Conservation (phyloP, 2,888 invertebrate genomes). For the Cephus rjabovi region DNA sequence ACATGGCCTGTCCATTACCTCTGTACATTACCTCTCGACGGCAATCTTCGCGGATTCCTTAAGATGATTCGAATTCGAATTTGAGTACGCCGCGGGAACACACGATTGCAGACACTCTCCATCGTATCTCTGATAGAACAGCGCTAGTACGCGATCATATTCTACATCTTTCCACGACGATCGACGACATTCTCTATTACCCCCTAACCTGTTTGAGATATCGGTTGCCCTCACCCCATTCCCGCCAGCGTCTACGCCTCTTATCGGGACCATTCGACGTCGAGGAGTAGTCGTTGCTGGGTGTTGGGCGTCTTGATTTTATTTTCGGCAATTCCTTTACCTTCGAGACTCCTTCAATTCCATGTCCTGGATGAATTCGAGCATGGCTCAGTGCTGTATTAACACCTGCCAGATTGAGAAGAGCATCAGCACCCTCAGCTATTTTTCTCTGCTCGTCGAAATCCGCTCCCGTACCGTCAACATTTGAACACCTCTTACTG, state of each 20-base stretch:
- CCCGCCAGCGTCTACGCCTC: slow-evolving; percentile 59
- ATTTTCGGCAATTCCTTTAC: slow-evolving; percentile 19
- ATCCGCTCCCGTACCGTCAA: slow-evolving; percentile 65
- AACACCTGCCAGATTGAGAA: slow-evolving; percentile 80
- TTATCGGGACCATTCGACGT: slow-evolving; percentile 47
- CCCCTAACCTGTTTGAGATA: slow-evolving; percentile 62
- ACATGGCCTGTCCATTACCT: too few species aligned
- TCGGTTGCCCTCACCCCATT: slow-evolving; percentile 61
- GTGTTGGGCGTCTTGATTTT: slow-evolving; percentile 42
- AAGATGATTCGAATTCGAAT: not conserved
- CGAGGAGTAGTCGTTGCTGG: slow-evolving; percentile 43
- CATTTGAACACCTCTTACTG: slow-evolving; percentile 46
- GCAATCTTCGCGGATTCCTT: not conserved
- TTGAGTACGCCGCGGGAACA: not conserved
- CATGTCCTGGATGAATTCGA: slow-evolving; percentile 29
- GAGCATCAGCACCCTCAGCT: slow-evolving; percentile 83
- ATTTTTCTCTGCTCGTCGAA: slow-evolving; percentile 78
- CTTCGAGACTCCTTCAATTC: slow-evolving; percentile 7
- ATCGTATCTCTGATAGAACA: not conserved
- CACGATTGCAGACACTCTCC: not conserved
- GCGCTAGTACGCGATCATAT: not conserved
- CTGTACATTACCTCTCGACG: not conserved
- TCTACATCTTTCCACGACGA: not conserved
- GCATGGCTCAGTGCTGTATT: slow-evolving; percentile 56
- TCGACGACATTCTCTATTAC: slow-evolving; percentile 34